Conservation (phyloP, 2,797 vertebrate genomes). For the Propithecus deckenii region DNA sequence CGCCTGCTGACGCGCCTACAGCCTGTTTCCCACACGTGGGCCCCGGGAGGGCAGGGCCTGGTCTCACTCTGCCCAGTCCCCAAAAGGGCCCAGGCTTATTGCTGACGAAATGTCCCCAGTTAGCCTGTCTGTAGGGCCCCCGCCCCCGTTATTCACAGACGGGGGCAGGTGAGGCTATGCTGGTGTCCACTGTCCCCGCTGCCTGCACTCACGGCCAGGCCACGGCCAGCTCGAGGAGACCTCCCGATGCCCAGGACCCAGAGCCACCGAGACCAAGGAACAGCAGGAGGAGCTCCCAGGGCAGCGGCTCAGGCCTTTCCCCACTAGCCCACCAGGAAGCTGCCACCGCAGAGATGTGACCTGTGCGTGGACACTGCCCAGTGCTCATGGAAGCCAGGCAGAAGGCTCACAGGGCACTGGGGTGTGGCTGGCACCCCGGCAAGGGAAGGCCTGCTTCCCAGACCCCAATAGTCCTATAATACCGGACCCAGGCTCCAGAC, state of each 20-base stretch:
- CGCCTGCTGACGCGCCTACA: rapidly evolving
- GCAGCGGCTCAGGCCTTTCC: too few species aligned
- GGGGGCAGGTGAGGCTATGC: neutral
- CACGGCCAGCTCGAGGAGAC: neutral
- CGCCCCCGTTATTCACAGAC: neutral
- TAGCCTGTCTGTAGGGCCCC: neutral
- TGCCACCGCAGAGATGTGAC: neutral
- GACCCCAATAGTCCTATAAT: neutral
- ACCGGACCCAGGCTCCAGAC: neutral
- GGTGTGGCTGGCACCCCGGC: neutral
- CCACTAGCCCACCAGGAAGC: neutral
- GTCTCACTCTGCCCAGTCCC: neutral
- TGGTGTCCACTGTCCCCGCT: neutral
- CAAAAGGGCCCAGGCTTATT: rapidly evolving
- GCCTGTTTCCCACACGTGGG: rapidly evolving
- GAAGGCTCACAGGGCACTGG: neutral
- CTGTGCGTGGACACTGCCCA: rapidly evolving
- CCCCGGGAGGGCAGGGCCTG: neutral
- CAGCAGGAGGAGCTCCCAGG: neutral
- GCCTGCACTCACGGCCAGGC: too few species aligned
- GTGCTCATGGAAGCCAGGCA: too few species aligned
- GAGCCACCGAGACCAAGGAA: too few species aligned
- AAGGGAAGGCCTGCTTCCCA: neutral
- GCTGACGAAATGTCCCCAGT: rapidly evolving
- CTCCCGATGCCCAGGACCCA: neutral